Conservation (phyloP, 2,113 vertebrate genomes). For the Numida meleagris region DNA sequence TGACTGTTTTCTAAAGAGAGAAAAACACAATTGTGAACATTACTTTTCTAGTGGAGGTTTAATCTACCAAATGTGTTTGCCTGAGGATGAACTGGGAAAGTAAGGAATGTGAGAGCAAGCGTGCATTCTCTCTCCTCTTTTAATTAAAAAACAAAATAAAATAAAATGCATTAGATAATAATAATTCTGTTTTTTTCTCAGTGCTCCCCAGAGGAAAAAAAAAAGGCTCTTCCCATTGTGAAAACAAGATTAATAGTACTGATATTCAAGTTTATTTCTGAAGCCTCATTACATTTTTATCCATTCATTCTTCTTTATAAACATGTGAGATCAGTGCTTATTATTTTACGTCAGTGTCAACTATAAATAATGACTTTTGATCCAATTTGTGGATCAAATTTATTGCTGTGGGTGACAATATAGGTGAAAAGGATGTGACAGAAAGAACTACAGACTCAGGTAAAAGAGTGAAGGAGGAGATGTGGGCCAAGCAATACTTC, state of each 20-base stretch:
- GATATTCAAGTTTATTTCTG: slow-evolving; percentile 8
- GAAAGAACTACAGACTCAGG: background rate
- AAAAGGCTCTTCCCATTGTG: background rate
- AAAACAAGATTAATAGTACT: slow-evolving; percentile 5
- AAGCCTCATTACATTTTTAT: background rate
- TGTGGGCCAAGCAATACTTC: background rate
- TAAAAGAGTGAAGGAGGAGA: background rate
- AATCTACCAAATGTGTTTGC: background rate
- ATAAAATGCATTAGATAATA: background rate
- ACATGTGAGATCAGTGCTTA: background rate
- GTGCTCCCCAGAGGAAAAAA: background rate
- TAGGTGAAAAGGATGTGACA: background rate
- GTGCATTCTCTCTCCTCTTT: background rate
- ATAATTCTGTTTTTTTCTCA: background rate
- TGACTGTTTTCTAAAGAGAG: background rate
- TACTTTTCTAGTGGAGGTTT: background rate
- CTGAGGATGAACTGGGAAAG: background rate
- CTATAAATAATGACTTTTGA: background rate
- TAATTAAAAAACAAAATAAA: background rate
- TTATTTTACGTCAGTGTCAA: background rate
- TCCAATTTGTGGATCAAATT: background rate
- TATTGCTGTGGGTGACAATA: background rate
- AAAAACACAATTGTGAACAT: background rate
- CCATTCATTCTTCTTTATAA: background rate
- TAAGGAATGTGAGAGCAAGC: background rate